phyloP scores from a whole-genome alignment of 2,113 vertebrate genomes.

The Percina caprodes region DNA sequence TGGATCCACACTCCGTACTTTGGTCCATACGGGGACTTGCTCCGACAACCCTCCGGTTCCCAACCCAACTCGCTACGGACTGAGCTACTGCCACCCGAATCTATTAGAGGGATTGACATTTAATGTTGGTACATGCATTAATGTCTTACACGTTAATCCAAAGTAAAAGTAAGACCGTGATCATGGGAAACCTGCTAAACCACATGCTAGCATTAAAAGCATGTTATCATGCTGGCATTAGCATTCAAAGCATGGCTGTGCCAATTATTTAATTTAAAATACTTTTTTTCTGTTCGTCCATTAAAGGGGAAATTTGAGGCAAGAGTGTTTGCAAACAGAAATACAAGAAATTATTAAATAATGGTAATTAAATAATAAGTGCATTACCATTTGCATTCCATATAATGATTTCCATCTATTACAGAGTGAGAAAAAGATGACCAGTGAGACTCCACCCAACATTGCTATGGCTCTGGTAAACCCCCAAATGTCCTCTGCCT shows the following conservation, averaged over 20 bases:
- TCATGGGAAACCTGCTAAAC: background rate
- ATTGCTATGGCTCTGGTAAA: slow-evolving; percentile 84
- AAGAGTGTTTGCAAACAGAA: background rate
- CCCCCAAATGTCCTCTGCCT: slow-evolving; percentile 75
- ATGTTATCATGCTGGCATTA: background rate
- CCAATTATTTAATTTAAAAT: background rate
- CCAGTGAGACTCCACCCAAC: slow-evolving; percentile 74
- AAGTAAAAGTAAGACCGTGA: background rate
- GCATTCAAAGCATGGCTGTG: background rate
- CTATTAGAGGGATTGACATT: background rate
- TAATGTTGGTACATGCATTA: background rate
- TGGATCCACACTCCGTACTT: too few relatives aligned
- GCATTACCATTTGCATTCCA: slow-evolving; percentile 10
- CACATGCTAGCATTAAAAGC: background rate
- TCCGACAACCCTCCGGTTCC: too few relatives aligned
- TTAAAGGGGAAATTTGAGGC: background rate
- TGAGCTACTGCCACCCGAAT: too few relatives aligned
- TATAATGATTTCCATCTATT: slow-evolving; percentile 24
- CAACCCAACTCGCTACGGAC: too few relatives aligned
- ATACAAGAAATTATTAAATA: background rate
- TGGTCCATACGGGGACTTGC: too few relatives aligned
- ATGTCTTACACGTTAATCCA: background rate
- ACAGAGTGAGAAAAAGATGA: slow-evolving; percentile 81
- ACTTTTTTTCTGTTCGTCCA: background rate
- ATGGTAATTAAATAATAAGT: background rate